These are phyloP conservation scores for Aphelinus atriplicis DNA, from an alignment of 1,140 invertebrate species.

Conservation along the genomic window DNA sequence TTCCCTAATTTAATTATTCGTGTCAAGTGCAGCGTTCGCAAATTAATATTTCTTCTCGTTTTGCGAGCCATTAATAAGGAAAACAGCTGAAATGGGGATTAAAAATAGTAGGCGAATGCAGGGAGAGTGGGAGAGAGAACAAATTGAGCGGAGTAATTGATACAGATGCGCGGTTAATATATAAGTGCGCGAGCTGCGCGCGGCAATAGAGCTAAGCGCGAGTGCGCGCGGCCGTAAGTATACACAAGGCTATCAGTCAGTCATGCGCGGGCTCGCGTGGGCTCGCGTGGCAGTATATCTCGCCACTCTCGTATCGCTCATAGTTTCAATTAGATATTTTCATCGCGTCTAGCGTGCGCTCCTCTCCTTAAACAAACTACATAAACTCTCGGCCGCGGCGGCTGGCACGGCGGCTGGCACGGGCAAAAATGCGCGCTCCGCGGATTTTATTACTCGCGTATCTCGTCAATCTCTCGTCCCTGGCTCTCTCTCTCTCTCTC, in stretches of 20 bases:
- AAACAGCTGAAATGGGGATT: background rate
- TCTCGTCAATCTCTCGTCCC: background rate
- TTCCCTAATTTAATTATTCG: too few species aligned
- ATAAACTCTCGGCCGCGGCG: background rate
- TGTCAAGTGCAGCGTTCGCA: too few species aligned
- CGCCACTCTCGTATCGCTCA: constrained; percentile 11
- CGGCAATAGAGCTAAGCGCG: too few species aligned
- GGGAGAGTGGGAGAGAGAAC: background rate
- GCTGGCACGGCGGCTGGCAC: background rate
- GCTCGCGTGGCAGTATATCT: background rate
- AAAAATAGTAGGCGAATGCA: background rate
- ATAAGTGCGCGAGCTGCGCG: background rate
- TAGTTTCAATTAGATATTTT: constrained; percentile 47
- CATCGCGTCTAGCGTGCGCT: constrained; percentile 35
- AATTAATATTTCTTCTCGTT: too few species aligned
- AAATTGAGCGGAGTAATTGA: background rate
- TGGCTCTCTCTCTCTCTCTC: too few species aligned
- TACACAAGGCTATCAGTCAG: background rate
- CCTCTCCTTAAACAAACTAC: background rate
- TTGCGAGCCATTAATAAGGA: background rate
- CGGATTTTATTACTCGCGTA: constrained; percentile 25
- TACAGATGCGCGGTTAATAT: background rate
- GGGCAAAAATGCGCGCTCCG: constrained; percentile 29
- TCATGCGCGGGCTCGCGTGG: background rate
- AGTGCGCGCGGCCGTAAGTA: too few species aligned